phyloP scores from a whole-genome alignment of 2,113 vertebrate species.

The Nymphicus hollandicus region DNA sequence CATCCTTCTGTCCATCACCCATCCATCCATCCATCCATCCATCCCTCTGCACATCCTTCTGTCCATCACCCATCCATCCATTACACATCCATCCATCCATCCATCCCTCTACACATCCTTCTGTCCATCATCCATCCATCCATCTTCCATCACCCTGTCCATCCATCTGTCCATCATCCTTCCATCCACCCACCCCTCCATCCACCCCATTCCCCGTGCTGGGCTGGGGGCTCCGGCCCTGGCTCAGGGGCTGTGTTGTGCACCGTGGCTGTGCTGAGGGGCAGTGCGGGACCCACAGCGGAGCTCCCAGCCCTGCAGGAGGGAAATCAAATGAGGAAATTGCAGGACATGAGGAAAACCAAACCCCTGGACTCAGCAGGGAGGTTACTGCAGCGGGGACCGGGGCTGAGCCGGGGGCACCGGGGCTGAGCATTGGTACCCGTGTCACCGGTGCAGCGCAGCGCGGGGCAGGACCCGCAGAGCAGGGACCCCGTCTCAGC shows the following conservation, averaged over 20 bases:
- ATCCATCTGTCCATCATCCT: not conserved
- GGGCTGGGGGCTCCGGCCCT: not conserved
- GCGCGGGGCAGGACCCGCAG: not conserved
- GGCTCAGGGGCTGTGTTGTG: not conserved
- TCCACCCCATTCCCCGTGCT: not conserved
- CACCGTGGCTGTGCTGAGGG: fast-evolving
- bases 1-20: no score
- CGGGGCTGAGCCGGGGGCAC: not conserved
- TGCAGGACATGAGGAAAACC: not conserved
- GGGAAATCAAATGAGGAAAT: conserved; percentile 23
- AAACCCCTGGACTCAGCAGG: not conserved
- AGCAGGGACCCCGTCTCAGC: fast-evolving
- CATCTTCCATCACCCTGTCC: no score
- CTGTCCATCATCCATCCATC: not conserved
- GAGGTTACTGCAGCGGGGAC: not conserved
- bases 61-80: no score
- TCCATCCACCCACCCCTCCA: not conserved
- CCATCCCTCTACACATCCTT: not conserved
- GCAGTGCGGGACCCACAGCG: fast-evolving
- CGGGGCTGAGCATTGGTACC: no score
- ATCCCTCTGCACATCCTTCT: no score
- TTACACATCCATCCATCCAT: not conserved
- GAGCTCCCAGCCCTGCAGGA: not conserved
- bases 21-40: no score
- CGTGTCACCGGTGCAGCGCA: not conserved